Base-by-base conservation (phyloP, 2,797 vertebrate genomes). In the Acanthiza pusilla region DNA sequence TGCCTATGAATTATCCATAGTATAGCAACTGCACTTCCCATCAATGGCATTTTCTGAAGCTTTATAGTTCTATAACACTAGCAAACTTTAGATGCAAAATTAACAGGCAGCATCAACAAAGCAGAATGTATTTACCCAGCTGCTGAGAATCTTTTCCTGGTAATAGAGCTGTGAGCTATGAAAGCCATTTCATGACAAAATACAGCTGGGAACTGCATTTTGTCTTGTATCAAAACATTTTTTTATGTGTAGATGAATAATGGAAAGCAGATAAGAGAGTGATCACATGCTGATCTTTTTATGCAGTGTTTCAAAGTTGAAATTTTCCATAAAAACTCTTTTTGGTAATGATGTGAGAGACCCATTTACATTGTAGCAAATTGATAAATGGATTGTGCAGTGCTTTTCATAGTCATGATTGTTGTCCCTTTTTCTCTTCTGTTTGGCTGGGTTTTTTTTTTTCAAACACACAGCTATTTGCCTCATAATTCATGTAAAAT, bases 81-180 rank as follows among this genome's bases (percentile, higher is more conserved):
- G 26, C 45, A 93, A 93, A 45, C 63, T 68, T 92, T 77, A 93
- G 79, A 91, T 88, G 51, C 61, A 91, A 94, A 93, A 83, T 94
- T 94, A 93, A 70, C 47, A 81, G 65, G 57, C 77, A 94, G 43
- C 68, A 73, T 93, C 88, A 94, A 88, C 85, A 96, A 89, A 96
- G 74, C 61, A 92, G 54, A 87, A 83, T 63, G 14, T 84, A 93
- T 96, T 96, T 96, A 95, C 85, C 47, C 88, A 96, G 85, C 83
- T 89, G 91, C 45, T 89, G 61, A 74, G 76, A 87, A n/a, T 74
- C 48, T 95, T 79, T 87, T 82, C 76, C 65, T 90, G 71, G 62
- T 82, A 89, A 61, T 63, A 72, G 91, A 95, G 36, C 66, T 79
- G 57, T 77, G 63, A 58, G 70, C 70, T 84, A 60, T 87, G 88